Percentiles rank a stretch among this genome's conserved stretches.
Evolutionary conservation across 2,797 vertebrate genomes (phyloP).

Genomic region (Erethizon dorsatum): DNA sequence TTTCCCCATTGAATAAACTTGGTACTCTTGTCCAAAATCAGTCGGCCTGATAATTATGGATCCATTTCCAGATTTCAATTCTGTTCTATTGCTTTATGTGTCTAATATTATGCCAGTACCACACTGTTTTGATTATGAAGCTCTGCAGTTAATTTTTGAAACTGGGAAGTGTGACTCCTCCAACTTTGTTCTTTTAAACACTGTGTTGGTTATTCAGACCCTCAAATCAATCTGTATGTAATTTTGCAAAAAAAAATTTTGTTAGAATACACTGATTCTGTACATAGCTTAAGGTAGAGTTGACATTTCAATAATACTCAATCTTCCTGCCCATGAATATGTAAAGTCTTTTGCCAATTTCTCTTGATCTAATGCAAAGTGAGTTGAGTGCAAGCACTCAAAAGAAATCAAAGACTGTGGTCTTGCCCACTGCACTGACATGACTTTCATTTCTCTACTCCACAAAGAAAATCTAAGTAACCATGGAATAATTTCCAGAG

Average conservation of each 20-base stretch:
- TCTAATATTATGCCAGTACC: background rate
- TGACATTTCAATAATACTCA: background rate
- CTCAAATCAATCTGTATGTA: background rate
- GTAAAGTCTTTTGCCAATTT: background rate
- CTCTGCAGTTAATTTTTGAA: background rate
- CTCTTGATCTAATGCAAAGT: slow-evolving; percentile 19
- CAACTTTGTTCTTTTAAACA: background rate
- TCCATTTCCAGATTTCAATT: background rate
- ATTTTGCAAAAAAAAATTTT: background rate
- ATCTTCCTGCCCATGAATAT: background rate
- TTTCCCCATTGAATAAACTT: background rate
- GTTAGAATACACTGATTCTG: background rate
- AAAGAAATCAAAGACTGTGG: background rate
- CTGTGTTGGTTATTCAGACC: background rate
- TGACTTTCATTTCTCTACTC: background rate
- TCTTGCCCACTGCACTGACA: background rate
- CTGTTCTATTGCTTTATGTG: background rate
- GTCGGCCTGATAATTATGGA: background rate
- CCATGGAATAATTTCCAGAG: background rate
- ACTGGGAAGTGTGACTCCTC: background rate
- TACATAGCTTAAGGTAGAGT: background rate
- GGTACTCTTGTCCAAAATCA: background rate
- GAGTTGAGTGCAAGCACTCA: background rate
- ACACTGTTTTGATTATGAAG: background rate
- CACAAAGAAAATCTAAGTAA: slow-evolving; percentile 31